Evolutionary conservation across 2,888 invertebrate species (phyloP).

Genomic region (Ochropleura plecta): DNA sequence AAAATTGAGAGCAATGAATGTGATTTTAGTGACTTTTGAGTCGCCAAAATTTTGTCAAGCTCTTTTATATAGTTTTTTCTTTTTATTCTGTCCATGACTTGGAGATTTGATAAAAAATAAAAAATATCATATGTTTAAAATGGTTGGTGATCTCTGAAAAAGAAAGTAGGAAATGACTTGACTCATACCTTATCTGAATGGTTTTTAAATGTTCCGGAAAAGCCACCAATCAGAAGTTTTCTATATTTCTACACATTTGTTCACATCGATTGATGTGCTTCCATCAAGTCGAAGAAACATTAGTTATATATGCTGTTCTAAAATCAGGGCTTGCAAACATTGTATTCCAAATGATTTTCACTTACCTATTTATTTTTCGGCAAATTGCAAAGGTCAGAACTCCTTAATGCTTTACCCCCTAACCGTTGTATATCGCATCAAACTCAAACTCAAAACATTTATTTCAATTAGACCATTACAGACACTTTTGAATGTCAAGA

Average conservation of each 20-base stretch:
- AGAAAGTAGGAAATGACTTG: conserved; percentile 22
- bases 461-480: too few species aligned
- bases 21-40: background rate
- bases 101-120: background rate
- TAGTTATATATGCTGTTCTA: too few species aligned
- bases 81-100: background rate
- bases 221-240: background rate
- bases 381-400: too few species aligned
- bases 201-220: background rate
- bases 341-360: background rate
- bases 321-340: too few species aligned
- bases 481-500: too few species aligned
- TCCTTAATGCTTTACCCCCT: too few species aligned
- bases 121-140: background rate
- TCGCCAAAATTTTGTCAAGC: conserved; percentile 11
- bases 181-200: conserved; percentile 4
- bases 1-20: conserved; percentile 19
- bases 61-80: background rate
- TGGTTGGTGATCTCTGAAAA: background rate
- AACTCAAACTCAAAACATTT: too few species aligned
- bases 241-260: conserved; percentile 3
- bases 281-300: background rate
- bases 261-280: background rate
- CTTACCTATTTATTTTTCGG: too few species aligned
- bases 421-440: too few species aligned